Evolutionary conservation across 2,113 vertebrate species (phyloP), one percentile per base, ranked within the genome.

Genomic region (Pedionomus torquatus): DNA sequence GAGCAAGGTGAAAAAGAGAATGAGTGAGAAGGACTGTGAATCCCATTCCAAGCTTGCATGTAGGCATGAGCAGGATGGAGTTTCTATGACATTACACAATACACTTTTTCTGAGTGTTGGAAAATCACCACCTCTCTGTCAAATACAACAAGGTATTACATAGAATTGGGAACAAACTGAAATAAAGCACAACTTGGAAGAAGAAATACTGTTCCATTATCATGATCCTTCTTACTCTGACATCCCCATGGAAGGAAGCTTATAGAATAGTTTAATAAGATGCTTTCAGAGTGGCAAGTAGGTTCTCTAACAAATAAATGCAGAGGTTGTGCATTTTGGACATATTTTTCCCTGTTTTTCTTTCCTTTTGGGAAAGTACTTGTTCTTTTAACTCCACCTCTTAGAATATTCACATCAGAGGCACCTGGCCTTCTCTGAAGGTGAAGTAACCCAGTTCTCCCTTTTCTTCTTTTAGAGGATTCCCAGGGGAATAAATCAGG

Each of bases 321-420:
- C 2, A 88, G 13, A 48, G 9, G 11, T 24, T 70, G 30, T 39
- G 18, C 66, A 49, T 63, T 87, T 83, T 70, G n/a, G 37, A 57
- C 68, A 78, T 6, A 17, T 1, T 91, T 83, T 49, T 44, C 33
- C 11, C 17, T 5, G 3, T 74, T 91, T 82, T 44, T 79, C 31
- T 65, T 64, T 76, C 24, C 21, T 89, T 95, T 77, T 44, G 28
- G 21, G 24, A 89, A 6, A 66, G 41, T 35, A 58, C n/a, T 58
- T 8, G 17, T 33, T 83, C 33, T 81, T 95, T 77, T 69, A 51
- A 89, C 37, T 87, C 66, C 66, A 44, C 83, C 85, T 91, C 39
- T 93, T 88, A 72, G 71, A 80, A 80, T 80, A 85, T 11, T 93
- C 71, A 88, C 19, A 1, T 61, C 90, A 96, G 90, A 88, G 44